Conservation (phyloP, 1,140 invertebrate genomes). For the Procambarus clarkii region DNA sequence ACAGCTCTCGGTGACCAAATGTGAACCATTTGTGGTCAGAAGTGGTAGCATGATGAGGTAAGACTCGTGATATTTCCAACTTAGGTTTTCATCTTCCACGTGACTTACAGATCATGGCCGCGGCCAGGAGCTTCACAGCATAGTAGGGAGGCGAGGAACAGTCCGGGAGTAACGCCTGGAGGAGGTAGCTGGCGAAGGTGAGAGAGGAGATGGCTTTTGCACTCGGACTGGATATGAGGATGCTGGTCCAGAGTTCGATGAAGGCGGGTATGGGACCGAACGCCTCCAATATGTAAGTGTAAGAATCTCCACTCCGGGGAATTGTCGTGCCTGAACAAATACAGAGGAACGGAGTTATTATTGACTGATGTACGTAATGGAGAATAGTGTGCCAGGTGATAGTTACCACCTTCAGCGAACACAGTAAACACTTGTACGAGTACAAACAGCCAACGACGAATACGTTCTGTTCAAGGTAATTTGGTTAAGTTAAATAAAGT, state of each 20-base stretch:
- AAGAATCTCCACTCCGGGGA: slow-evolving; percentile 76
- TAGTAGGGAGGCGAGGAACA: slow-evolving; percentile 65
- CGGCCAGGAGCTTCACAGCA: slow-evolving; percentile 75
- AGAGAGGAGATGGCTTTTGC: slow-evolving; percentile 79
- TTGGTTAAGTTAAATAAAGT: no score
- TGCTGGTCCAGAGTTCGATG: slow-evolving; percentile 74
- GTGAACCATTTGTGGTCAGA: no score
- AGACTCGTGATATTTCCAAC: slow-evolving; percentile 75
- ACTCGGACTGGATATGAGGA: slow-evolving; percentile 75
- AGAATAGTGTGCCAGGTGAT: no score
- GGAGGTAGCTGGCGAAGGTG: slow-evolving; percentile 85
- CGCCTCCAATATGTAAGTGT: slow-evolving; percentile 74
- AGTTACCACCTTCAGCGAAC: no score
- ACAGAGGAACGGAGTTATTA: no score
- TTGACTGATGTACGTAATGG: no score
- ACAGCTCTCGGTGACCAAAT: no score
- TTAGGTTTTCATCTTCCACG: background rate
- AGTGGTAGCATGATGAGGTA: no score
- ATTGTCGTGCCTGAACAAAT: slow-evolving; percentile 70
- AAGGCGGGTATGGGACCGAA: slow-evolving; percentile 90
- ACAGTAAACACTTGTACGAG: no score
- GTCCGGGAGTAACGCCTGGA: slow-evolving; percentile 77
- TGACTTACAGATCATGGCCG: slow-evolving; percentile 77
- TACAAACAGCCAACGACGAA: no score
- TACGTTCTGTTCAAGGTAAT: no score